Conservation (phyloP, 2,113 vertebrate species). For the Aegithalos caudatus region DNA sequence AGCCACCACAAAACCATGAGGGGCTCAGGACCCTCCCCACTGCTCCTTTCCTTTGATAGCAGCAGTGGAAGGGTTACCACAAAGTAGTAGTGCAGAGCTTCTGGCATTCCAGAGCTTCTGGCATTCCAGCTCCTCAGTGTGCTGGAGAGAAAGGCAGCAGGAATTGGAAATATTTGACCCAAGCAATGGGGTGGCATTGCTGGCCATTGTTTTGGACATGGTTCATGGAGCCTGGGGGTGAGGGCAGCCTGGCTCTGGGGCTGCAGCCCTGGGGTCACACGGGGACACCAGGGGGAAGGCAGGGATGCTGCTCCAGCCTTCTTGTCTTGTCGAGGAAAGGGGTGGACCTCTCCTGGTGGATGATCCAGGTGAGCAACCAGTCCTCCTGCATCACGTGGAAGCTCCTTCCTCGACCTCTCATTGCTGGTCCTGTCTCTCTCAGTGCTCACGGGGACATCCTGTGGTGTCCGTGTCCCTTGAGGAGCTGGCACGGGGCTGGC, state of each 20-base stretch:
- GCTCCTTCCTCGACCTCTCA: neutral
- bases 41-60: neutral
- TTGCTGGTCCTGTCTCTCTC: neutral
- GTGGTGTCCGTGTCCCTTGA: neutral
- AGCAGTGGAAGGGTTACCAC: neutral
- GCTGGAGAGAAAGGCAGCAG: neutral
- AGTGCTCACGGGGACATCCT: neutral
- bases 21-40: neutral
- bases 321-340: neutral
- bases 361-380: neutral
- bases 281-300: neutral
- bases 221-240: neutral
- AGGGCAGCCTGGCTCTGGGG: neutral
- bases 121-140: neutral
- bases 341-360: neutral
- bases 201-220: neutral
- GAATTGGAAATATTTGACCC: slow-evolving; percentile 1
- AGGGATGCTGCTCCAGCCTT: neutral
- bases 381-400: neutral
- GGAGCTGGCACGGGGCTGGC: neutral
- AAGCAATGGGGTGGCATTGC: neutral
- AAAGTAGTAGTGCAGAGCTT: neutral
- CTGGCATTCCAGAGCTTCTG: neutral
- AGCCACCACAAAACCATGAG: neutral
- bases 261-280: neutral